Conservation (phyloP, 2,888 invertebrate species). For the Girardia tigrina region DNA sequence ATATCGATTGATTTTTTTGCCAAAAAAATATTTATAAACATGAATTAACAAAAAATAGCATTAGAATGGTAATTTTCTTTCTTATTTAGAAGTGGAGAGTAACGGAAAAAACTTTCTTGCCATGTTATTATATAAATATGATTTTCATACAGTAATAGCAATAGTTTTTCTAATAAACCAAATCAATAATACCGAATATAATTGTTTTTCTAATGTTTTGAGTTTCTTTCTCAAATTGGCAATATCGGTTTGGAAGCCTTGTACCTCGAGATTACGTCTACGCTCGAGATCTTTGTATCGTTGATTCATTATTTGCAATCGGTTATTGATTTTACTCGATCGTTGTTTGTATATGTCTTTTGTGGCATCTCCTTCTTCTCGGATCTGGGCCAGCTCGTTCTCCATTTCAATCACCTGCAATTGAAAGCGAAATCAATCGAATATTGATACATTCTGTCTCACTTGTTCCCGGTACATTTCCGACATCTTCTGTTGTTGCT, state of each 20-base stretch:
- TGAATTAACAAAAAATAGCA: background rate
- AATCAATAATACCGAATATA: slow-evolving; percentile 44
- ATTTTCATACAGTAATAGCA: too few species aligned
- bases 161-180: background rate
- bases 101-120: background rate
- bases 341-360: slow-evolving; percentile 48
- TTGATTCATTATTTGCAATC: slow-evolving; percentile 48
- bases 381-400: slow-evolving; percentile 41
- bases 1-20: too few species aligned
- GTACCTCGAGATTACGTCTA: slow-evolving; percentile 50
- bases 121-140: background rate
- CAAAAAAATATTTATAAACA: background rate
- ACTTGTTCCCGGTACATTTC: slow-evolving; percentile 51
- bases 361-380: slow-evolving; percentile 49
- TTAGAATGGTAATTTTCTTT: background rate
- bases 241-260: slow-evolving; percentile 52
- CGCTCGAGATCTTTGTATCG: slow-evolving; percentile 50
- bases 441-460: slow-evolving; percentile 38
- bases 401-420: slow-evolving; percentile 42
- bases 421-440: slow-evolving; percentile 39
- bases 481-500: slow-evolving; percentile 46
- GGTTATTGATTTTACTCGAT: slow-evolving; percentile 48
- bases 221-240: slow-evolving; percentile 47
- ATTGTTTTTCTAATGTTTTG: slow-evolving; percentile 49
- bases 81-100: background rate